A percentile compares a stretch with the other conserved stretches of the same genome.
phyloP scores from a whole-genome alignment of 2,113 vertebrate genomes.

The Merops nubicus region DNA sequence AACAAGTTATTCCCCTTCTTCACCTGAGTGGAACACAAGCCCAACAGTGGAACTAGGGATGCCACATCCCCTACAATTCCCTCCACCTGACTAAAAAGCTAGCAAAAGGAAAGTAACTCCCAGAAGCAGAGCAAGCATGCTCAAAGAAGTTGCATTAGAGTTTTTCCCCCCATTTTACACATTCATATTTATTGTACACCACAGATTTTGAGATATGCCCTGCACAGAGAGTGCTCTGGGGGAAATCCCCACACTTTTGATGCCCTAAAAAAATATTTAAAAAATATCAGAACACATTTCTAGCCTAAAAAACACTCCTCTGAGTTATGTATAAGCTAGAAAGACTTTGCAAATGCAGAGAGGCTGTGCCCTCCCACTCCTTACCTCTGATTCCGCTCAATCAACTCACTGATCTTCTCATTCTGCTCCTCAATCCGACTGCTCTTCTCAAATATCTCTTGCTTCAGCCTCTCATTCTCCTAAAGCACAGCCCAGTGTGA shows the following conservation, averaged over 20 bases:
- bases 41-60: not conserved
- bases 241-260: not conserved
- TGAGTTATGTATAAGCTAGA: not conserved
- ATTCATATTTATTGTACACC: not conserved
- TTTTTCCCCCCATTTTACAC: not conserved
- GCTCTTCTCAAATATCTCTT: conserved; percentile 95
- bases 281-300: not conserved
- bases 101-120: not conserved
- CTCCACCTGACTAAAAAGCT: not conserved
- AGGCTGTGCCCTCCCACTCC: not conserved
- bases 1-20: not conserved
- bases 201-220: not conserved
- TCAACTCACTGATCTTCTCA: conserved; percentile 91
- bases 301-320: not conserved
- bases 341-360: not conserved
- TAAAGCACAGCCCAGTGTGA: conserved; percentile 63
- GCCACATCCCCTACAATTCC: not conserved
- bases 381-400: conserved; percentile 95
- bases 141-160: not conserved
- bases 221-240: not conserved
- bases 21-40: not conserved
- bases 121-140: not conserved
- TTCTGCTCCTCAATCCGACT: conserved; percentile 94
- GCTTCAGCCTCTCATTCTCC: conserved; percentile 97
- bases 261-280: not conserved